Base-by-base conservation (phyloP, 2,797 vertebrate genomes). In the Coregonus sp. region DNA sequence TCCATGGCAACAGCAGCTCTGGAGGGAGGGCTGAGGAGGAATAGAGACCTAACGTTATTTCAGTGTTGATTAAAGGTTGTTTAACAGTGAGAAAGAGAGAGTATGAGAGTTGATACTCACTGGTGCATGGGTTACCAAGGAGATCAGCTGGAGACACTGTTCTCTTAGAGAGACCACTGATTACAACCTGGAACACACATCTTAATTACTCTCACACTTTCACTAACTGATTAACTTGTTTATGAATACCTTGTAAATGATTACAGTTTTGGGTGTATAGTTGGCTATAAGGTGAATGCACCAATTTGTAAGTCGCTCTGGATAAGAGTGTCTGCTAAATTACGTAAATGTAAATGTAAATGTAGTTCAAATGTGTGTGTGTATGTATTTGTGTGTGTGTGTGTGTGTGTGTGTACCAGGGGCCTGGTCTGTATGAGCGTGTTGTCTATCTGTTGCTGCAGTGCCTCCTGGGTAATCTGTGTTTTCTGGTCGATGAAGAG, bases 401-500 rank as follows among this genome's bases (percentile, higher is more conserved):
- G 25, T 25, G 31, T 5, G 52, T 16, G 25, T 65, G 52, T n/a
- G 9, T 18, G 16, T 73, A 87, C 86, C 74, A 82, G 69, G 0
- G 0, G 2, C 54, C 20, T 84, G 80, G 92, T 94, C 74, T 92
- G 82, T 0, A 18, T 73, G 51, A 66, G 72, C 2, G 75, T 80
- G 76, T 93, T 9, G 1, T 72, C 0, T 5, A 93, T 86, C 86
- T 82, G 87, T 75, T 72, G 47, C 84, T 86, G 84, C 82, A 86
- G 82, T 78, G 20, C 82, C 12, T 90, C 85, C 68, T 87, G 33
- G 0, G 89, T 7, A 74, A 95, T 73, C 89, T 94, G 94, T 0
- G 91, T 93, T 37, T 89, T 80, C 2, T 85, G 65, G 75, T 95
- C 94, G 0, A 91, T 85, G 84, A 95, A 94, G 76, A 89, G 47